A percentile compares a stretch with the other conserved stretches of the same genome.
phyloP scores from a whole-genome alignment of 2,113 vertebrate species.

The Nothobranchius furzeri region DNA sequence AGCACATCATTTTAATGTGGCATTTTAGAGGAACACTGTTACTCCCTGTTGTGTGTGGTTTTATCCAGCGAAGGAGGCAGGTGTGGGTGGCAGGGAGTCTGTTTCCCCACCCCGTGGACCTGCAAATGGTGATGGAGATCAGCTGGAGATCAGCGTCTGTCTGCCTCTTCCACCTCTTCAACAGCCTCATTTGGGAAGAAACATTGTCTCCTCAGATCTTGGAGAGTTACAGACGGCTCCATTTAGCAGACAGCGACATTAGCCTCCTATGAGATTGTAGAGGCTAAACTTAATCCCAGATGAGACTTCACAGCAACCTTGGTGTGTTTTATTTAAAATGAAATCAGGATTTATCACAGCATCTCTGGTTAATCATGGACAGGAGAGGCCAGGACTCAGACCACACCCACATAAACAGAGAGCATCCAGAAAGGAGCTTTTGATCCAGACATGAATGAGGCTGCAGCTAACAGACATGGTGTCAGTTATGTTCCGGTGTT shows the following conservation, averaged over 20 bases:
- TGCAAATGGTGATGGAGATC: slow-evolving; percentile 8
- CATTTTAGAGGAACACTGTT: slow-evolving; percentile 2
- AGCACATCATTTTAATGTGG: background rate
- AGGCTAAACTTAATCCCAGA: background rate
- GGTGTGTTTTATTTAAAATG: background rate
- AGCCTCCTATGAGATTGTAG: background rate
- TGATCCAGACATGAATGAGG: too few species aligned
- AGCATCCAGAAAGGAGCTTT: too few species aligned
- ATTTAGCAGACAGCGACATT: background rate
- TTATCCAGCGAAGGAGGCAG: slow-evolving; percentile 32
- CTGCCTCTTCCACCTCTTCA: slow-evolving; percentile 28
- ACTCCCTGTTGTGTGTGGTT: background rate
- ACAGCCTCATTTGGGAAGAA: slow-evolving; percentile 12
- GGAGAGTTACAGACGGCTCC: slow-evolving; percentile 3
- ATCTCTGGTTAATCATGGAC: background rate
- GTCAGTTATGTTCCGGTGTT: too few species aligned
- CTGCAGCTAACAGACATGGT: too few species aligned
- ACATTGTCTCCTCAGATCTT: slow-evolving; percentile 16
- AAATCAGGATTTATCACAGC: background rate
- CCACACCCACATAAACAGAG: background rate
- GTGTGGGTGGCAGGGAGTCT: slow-evolving; percentile 46
- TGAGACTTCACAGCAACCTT: too few species aligned
- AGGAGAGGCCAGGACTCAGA: background rate
- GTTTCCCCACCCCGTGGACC: slow-evolving; percentile 47
- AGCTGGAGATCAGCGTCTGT: background rate